These are phyloP conservation scores for Harpagus bidentatus DNA, from an alignment of 2,113 vertebrate species.

Conservation along the genomic window DNA sequence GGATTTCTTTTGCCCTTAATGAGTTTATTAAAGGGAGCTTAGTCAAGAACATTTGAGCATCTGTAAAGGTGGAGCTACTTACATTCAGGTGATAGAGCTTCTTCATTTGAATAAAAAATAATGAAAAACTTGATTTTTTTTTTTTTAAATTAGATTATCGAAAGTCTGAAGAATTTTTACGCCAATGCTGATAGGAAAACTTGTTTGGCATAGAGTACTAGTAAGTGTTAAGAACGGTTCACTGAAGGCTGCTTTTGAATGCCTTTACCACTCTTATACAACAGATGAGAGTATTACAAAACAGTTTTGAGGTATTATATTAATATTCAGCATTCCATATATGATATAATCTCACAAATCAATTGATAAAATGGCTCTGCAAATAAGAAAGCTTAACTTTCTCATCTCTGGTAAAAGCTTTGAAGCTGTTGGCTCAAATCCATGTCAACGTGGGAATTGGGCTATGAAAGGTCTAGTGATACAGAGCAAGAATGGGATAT, in stretches of 20 bases:
- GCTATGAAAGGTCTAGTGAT: not conserved
- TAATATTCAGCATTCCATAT: not conserved
- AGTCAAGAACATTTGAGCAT: not conserved
- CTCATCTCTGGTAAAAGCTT: not conserved
- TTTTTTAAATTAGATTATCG: not conserved
- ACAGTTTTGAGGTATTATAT: slow-evolving; percentile 14
- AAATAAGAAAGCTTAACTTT: slow-evolving; percentile 21
- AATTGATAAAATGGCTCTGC: slow-evolving; percentile 49
- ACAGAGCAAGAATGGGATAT: not conserved
- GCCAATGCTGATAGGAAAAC: not conserved
- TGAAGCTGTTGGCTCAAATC: not conserved
- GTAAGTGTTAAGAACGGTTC: slow-evolving; percentile 15
- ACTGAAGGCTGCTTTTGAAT: slow-evolving; percentile 7
- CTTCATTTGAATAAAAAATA: not conserved
- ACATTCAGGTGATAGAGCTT: not conserved
- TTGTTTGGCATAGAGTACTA: not conserved
- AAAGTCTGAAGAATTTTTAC: not conserved
- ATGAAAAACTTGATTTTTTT: not conserved
- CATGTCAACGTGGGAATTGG: not conserved
- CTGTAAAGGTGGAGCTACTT: not conserved
- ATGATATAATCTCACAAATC: slow-evolving; percentile 1
- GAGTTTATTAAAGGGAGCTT: not conserved
- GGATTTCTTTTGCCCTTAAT: not conserved
- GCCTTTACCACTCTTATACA: not conserved
- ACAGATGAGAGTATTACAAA: not conserved